Percentiles rank a stretch among this genome's conserved stretches.
These are phyloP conservation scores for Drosophila funebris DNA, from an alignment of 1,140 invertebrate genomes.

Conservation along the genomic window DNA sequence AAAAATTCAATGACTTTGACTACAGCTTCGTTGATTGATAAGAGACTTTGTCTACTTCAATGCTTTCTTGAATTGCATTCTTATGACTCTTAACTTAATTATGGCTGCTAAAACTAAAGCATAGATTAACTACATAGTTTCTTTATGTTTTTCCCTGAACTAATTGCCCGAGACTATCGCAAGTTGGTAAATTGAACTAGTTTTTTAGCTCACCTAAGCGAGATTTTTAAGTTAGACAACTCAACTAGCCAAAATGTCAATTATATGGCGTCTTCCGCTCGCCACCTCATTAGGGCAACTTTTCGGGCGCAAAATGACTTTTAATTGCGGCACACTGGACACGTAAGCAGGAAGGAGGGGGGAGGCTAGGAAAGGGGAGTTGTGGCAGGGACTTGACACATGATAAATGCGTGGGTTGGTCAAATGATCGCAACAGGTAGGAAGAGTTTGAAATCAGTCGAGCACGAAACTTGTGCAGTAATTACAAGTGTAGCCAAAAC, in stretches of 20 bases:
- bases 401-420: conserved; percentile 60
- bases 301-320: conserved; percentile 66
- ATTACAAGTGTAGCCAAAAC: conserved; percentile 41
- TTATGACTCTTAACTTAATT: too few relatives aligned
- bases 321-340: conserved; percentile 74
- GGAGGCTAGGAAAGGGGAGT: neutral
- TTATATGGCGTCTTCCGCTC: conserved; percentile 58
- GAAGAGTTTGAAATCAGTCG: conserved; percentile 37
- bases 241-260: conserved; percentile 47
- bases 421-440: conserved; percentile 6
- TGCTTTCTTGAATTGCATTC: too few relatives aligned
- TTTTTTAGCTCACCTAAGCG: neutral
- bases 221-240: conserved; percentile 45
- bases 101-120: too few relatives aligned
- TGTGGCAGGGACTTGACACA: conserved; percentile 37
- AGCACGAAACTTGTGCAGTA: conserved; percentile 46
- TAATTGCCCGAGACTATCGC: neutral
- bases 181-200: conserved; percentile 17
- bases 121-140: neutral
- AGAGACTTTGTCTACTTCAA: too few relatives aligned
- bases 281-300: conserved; percentile 67
- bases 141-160: neutral
- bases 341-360: neutral
- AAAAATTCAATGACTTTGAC: too few relatives aligned
- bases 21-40: too few relatives aligned